A percentile compares a stretch with the other conserved stretches of the same genome.
Evolutionary conservation across 2,888 invertebrate genomes (phyloP).

Genomic region (Tetramorium bicarinatum): DNA sequence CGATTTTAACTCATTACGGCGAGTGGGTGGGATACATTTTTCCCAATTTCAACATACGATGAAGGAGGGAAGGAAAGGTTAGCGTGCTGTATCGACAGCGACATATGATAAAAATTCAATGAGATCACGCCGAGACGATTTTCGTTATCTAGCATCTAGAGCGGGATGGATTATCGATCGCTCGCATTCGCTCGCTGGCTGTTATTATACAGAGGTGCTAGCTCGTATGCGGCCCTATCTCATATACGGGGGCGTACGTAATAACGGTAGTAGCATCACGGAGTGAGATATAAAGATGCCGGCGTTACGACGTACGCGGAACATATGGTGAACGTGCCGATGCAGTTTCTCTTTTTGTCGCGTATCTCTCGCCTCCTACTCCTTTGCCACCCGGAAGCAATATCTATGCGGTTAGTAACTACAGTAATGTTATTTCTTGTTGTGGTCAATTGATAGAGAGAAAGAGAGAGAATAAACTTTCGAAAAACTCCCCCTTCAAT

Average conservation of each 20-base stretch:
- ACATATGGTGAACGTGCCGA: conserved; percentile 52
- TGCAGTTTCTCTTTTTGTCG: conserved; percentile 43
- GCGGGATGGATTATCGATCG: conserved; percentile 74
- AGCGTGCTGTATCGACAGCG: conserved; percentile 9
- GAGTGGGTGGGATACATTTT: conserved; percentile 10
- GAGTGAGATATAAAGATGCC: conserved; percentile 66
- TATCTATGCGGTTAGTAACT: conserved; percentile 11
- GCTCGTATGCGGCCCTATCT: conserved; percentile 33
- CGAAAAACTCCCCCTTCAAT: not conserved
- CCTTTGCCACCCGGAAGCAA: not conserved
- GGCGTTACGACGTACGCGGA: conserved; percentile 38
- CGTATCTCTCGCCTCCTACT: no score
- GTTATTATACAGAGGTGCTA: conserved; percentile 64
- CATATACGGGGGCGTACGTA: conserved; percentile 45
- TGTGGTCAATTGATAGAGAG: not conserved
- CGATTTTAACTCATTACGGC: conserved; percentile 34
- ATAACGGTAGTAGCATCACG: conserved; percentile 53
- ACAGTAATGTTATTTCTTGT: conserved; percentile 32
- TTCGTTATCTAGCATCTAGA: conserved; percentile 72
- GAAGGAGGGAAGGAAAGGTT: not conserved
- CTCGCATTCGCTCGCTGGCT: conserved; percentile 19
- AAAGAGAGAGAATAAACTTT: not conserved
- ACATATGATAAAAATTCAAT: conserved; percentile 71
- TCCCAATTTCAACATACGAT: conserved; percentile 1
- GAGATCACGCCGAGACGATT: conserved; percentile 62